Conservation (phyloP, 2,797 vertebrate genomes). For the Crocodylus rhombifer region DNA sequence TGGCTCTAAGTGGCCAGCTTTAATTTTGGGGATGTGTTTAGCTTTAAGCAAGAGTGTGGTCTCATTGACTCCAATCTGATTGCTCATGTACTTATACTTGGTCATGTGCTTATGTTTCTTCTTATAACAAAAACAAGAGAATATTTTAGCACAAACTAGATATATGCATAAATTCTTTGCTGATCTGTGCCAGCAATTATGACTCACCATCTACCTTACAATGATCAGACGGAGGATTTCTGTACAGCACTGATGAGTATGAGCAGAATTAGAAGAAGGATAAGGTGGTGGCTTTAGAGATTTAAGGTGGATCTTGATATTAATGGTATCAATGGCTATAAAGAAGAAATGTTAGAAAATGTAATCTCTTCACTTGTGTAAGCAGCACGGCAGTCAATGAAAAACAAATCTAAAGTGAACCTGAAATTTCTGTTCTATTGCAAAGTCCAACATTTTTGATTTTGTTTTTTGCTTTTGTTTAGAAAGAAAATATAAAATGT, state of each 20-base stretch:
- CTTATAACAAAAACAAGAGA: slow-evolving; percentile 20
- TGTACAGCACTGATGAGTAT: background rate
- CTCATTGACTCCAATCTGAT: slow-evolving; percentile 37
- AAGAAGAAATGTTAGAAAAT: slow-evolving; percentile 1
- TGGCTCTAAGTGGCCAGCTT: slow-evolving; percentile 54
- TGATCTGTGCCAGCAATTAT: slow-evolving; percentile 51
- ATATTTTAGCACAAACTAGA: slow-evolving; percentile 64
- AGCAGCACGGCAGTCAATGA: slow-evolving; percentile 14
- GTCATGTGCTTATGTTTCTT: slow-evolving; percentile 45
- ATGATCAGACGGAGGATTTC: slow-evolving; percentile 11
- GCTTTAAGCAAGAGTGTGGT: slow-evolving; percentile 27
- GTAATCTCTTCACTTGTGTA: background rate
- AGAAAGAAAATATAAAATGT: slow-evolving; percentile 11
- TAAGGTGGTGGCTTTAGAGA: background rate
- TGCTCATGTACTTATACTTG: slow-evolving; percentile 57
- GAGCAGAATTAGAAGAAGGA: background rate
- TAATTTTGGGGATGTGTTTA: slow-evolving; percentile 60
- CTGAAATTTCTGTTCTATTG: background rate
- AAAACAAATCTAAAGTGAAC: slow-evolving; percentile 19
- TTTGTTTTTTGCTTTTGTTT: background rate
- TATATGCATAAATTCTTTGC: slow-evolving; percentile 24
- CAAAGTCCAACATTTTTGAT: background rate
- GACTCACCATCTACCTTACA: background rate
- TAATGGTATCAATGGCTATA: background rate
- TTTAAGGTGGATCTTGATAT: background rate